Conservation (phyloP, 2,113 vertebrate genomes). For the Caranx melampygus region DNA sequence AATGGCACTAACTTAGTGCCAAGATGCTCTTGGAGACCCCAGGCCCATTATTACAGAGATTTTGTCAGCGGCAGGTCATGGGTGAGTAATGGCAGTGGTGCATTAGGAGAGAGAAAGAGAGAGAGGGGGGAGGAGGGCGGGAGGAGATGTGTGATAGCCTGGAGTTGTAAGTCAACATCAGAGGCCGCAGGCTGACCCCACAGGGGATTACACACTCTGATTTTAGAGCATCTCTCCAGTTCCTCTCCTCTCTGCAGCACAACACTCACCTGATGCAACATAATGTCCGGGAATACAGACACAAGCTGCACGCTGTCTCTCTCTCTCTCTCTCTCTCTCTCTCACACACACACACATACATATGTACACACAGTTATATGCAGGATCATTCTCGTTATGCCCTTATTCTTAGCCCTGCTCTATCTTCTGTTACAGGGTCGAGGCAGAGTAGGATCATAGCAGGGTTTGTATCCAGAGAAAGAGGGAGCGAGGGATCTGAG, state of each 20-base stretch:
- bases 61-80: conserved; percentile 36
- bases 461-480: conserved; percentile 69
- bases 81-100: conserved; percentile 81
- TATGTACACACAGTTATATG: conserved; percentile 11
- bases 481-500: conserved; percentile 72
- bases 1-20: conserved; percentile 46
- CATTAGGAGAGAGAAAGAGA: conserved; percentile 70
- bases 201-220: conserved; percentile 79
- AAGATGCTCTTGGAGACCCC: conserved; percentile 45
- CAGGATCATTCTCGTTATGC: conserved; percentile 67
- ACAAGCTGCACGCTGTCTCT: conserved; percentile 23
- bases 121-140: conserved; percentile 25
- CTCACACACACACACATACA: conserved; percentile 10
- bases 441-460: conserved; percentile 63
- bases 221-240: conserved; percentile 80
- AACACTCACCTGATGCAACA: conserved; percentile 63
- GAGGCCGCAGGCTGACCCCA: conserved; percentile 68
- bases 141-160: conserved; percentile 66
- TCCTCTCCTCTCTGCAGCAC: conserved; percentile 53
- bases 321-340: neutral
- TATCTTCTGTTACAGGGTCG: conserved; percentile 56
- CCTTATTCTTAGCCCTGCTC: conserved; percentile 61
- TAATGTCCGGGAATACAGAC: conserved; percentile 51
- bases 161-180: conserved; percentile 81
- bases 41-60: conserved; percentile 50